Conservation (phyloP, 2,113 vertebrate species). For the Amphilophus citrinellus region DNA sequence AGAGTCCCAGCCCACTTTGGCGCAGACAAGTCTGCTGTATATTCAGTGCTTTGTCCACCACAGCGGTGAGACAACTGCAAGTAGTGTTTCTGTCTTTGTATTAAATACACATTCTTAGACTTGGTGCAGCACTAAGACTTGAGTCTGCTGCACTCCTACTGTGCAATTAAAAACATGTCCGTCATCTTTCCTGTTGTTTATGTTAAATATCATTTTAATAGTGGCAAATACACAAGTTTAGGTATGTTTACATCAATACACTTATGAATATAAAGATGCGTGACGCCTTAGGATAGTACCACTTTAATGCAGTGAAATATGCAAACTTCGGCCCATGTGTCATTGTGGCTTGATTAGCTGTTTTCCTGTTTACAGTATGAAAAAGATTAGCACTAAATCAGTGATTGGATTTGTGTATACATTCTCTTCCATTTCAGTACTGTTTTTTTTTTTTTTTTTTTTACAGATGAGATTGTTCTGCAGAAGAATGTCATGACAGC, state of each 20-base stretch:
- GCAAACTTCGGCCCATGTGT: background rate
- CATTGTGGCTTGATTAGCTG: background rate
- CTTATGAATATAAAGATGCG: background rate
- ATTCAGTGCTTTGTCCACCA: background rate
- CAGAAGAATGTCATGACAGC: no score
- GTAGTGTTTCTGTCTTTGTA: background rate
- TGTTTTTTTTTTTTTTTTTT: background rate
- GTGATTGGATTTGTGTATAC: background rate
- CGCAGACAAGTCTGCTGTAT: background rate
- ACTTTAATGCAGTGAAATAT: background rate
- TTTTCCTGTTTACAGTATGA: background rate
- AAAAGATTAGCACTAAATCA: background rate
- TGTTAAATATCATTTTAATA: background rate
- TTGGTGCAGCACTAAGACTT: background rate
- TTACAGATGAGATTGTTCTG: no score
- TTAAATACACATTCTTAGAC: background rate
- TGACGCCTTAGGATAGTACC: background rate
- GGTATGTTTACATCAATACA: background rate
- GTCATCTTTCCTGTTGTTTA: background rate
- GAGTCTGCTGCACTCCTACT: background rate
- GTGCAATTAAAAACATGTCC: background rate
- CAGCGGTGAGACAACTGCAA: background rate
- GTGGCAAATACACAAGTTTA: background rate
- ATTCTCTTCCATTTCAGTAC: background rate
- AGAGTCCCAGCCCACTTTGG: constrained; percentile 27